Evolutionary conservation across 2,113 vertebrate genomes (phyloP).

Genomic region (Myotis lucifugus): DNA sequence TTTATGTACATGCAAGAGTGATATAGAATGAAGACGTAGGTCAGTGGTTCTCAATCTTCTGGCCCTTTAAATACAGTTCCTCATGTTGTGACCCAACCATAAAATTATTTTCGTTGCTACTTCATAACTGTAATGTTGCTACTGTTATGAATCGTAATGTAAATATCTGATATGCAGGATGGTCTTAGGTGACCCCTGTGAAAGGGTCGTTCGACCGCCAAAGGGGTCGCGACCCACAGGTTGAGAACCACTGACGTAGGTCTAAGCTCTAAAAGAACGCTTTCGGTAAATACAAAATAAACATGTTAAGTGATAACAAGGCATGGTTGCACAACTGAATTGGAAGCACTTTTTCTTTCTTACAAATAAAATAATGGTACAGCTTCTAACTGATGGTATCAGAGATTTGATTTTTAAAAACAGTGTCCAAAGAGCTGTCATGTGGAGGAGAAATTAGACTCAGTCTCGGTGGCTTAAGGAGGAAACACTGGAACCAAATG

Average conservation of each 20-base stretch:
- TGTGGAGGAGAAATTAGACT: not conserved
- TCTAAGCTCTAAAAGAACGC: not conserved
- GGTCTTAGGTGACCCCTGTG: too few species aligned
- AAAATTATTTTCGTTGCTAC: too few species aligned
- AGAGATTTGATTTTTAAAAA: not conserved
- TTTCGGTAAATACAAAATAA: conserved; percentile 9
- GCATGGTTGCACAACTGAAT: not conserved
- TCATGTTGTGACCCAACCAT: too few species aligned
- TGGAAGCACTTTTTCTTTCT: not conserved
- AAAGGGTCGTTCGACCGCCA: too few species aligned
- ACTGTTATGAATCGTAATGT: too few species aligned
- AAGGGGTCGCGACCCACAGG: too few species aligned
- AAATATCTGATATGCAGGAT: too few species aligned
- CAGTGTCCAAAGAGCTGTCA: not conserved
- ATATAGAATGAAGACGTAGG: not conserved
- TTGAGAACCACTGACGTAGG: not conserved
- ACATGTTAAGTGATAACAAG: not conserved
- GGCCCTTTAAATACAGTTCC: too few species aligned
- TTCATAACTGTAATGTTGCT: too few species aligned
- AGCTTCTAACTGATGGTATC: not conserved
- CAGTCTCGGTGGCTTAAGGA: not conserved
- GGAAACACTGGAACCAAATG: not conserved
- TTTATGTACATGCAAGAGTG: not conserved
- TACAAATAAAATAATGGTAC: not conserved
- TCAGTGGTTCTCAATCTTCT: too few species aligned